Percentiles rank a stretch among this genome's conserved stretches.
Conservation (phyloP, 2,888 invertebrate species). For the Nemotelus nigrinus region DNA sequence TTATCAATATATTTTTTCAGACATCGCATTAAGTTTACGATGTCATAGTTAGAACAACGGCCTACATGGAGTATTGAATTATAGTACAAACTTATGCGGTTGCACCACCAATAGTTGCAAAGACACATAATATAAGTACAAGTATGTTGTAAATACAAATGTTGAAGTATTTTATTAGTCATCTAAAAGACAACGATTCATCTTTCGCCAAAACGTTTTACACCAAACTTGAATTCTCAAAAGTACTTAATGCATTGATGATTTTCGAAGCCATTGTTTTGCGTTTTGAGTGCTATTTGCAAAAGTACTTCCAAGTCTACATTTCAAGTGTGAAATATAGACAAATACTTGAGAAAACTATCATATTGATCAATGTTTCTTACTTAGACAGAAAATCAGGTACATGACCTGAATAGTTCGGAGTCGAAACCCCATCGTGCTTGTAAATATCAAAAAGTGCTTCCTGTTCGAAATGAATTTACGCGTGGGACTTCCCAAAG, state of each 20-base stretch:
- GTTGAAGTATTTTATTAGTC: too few species aligned
- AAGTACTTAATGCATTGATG: not conserved
- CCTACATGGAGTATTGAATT: too few species aligned
- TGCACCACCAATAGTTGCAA: too few species aligned
- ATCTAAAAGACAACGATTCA: too few species aligned
- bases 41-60: too few species aligned
- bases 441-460: slow-evolving; percentile 71
- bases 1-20: too few species aligned
- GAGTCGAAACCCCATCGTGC: slow-evolving; percentile 75
- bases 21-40: too few species aligned
- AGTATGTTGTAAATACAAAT: too few species aligned
- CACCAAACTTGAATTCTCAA: not conserved
- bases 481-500: not conserved
- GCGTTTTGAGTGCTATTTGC: slow-evolving; percentile 76
- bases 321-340: slow-evolving; percentile 51
- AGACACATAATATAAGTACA: too few species aligned
- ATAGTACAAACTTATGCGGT: too few species aligned
- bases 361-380: slow-evolving; percentile 38
- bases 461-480: slow-evolving; percentile 12
- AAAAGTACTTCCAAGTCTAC: slow-evolving; percentile 76
- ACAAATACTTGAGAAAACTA: not conserved
- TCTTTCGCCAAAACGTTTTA: not conserved
- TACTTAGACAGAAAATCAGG: slow-evolving; percentile 76
- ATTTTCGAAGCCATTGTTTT: slow-evolving; percentile 70
- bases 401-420: slow-evolving; percentile 77